phyloP scores from a whole-genome alignment of 2,888 invertebrate genomes.

The Cynaeus angustus region DNA sequence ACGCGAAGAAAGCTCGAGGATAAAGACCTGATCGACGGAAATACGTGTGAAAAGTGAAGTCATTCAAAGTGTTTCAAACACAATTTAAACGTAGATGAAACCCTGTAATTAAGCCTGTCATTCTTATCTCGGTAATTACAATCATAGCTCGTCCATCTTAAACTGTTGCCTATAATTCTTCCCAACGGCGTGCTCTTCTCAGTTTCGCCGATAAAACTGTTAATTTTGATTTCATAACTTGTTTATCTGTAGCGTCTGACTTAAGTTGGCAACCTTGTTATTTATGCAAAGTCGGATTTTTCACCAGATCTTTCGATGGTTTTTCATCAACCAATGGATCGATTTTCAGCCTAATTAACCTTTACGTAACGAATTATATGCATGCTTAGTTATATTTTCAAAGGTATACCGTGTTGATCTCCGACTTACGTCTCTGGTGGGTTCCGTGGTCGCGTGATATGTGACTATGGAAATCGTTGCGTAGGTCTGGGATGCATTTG shows the following conservation, averaged over 20 bases:
- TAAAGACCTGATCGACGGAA: neutral
- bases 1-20: neutral
- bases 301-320: neutral
- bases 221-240: constrained; percentile 42
- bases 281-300: constrained; percentile 37
- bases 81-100: neutral
- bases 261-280: constrained; percentile 46
- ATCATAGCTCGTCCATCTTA: neutral
- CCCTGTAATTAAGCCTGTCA: too few species aligned
- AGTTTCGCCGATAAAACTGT: constrained; percentile 26
- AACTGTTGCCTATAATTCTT: neutral
- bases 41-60: neutral
- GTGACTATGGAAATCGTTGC: constrained; percentile 5
- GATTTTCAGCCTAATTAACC: constrained; percentile 35
- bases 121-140: too few species aligned
- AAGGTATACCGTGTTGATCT: constrained; percentile 54
- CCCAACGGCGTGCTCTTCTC: neutral
- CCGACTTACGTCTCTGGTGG: constrained; percentile 60
- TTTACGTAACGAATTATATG: constrained; percentile 48
- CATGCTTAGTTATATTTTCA: constrained; percentile 56
- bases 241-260: constrained; percentile 26
- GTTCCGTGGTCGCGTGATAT: constrained; percentile 32
- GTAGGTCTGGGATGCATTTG: constrained; percentile 60
- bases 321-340: neutral
- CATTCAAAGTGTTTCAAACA: neutral